Evolutionary conservation across 2,113 vertebrate genomes (phyloP).

Genomic region (Cynopterus brachyotis): DNA sequence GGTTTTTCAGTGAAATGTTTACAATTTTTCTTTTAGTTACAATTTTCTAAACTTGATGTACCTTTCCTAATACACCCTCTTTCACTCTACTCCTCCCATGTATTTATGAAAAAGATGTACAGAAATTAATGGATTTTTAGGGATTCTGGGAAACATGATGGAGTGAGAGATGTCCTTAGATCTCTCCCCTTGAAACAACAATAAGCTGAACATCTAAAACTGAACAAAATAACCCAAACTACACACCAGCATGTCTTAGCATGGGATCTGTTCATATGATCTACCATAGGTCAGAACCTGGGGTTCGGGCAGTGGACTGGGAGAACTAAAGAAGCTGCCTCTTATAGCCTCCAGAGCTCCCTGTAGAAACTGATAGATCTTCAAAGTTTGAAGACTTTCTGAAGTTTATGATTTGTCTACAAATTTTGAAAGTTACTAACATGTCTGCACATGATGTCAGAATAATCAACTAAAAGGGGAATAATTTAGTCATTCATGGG

Average conservation of each 20-base stretch:
- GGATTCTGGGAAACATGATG: too few species aligned
- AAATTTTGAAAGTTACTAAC: neutral
- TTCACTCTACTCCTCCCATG: neutral
- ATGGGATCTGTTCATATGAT: too few species aligned
- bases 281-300: too few species aligned
- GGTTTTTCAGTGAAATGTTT: neutral
- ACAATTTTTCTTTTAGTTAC: neutral
- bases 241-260: too few species aligned
- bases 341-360: too few species aligned
- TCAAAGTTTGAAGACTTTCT: neutral
- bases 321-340: too few species aligned
- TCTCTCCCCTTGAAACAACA: too few species aligned
- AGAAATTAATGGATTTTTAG: neutral
- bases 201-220: too few species aligned
- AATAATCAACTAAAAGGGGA: conserved; percentile 13
- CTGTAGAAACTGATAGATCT: neutral
- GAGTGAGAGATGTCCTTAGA: too few species aligned
- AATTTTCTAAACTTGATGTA: neutral
- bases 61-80: neutral
- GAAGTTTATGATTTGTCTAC: neutral
- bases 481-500: neutral
- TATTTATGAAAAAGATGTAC: neutral
- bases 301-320: too few species aligned
- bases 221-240: too few species aligned
- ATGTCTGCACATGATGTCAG: neutral